Evolutionary conservation across 2,113 vertebrate species (phyloP).

Genomic region (Lutjanus erythropterus): DNA sequence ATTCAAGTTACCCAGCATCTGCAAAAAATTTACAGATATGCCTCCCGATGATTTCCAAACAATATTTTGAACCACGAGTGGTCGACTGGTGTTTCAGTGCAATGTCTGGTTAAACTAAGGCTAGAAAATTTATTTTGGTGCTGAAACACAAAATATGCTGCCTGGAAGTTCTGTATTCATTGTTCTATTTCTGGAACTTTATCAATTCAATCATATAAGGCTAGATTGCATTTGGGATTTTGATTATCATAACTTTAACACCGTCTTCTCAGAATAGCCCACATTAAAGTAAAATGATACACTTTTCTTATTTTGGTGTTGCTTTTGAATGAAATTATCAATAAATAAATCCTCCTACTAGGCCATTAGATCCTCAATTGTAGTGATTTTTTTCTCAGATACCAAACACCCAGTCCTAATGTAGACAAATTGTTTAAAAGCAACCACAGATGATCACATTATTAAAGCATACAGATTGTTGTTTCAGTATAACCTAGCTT

Average conservation of each 20-base stretch:
- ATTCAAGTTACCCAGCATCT: neutral
- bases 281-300: slow-evolving; percentile 1
- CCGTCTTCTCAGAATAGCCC: neutral
- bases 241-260: neutral
- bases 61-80: slow-evolving; percentile 15
- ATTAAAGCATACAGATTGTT: neutral
- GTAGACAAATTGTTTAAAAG: neutral
- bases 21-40: neutral
- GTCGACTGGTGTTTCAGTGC: neutral
- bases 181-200: neutral
- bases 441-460: neutral
- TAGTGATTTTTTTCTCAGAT: neutral
- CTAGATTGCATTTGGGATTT: neutral
- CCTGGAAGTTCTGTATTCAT: neutral
- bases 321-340: slow-evolving; percentile 3
- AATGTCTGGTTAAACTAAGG: neutral
- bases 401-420: neutral
- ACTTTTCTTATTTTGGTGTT: neutral
- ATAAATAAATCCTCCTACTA: neutral
- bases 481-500: neutral
- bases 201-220: neutral
- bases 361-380: neutral
- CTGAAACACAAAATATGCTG: slow-evolving; percentile 16
- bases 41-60: neutral
- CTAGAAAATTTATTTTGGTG: slow-evolving; percentile 19